These are phyloP conservation scores for Dascyllus trimaculatus DNA, from an alignment of 2,113 vertebrate species.

Conservation along the genomic window DNA sequence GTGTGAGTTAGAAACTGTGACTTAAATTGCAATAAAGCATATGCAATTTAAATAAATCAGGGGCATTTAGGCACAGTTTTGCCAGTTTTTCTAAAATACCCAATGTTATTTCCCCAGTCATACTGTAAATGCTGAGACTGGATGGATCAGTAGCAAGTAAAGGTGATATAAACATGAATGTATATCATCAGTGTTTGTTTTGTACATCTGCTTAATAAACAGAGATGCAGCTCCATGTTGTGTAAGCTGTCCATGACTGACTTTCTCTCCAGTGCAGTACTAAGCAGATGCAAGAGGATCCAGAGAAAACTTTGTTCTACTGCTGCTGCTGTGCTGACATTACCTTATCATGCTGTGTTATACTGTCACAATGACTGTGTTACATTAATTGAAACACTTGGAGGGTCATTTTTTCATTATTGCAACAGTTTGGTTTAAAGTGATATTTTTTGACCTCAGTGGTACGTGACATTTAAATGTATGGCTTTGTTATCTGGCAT, in stretches of 20 bases:
- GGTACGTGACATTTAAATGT: not conserved
- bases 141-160: not conserved
- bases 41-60: not conserved
- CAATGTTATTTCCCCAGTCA: too few relatives aligned
- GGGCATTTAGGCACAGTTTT: not conserved
- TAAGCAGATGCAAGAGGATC: slow-evolving; percentile 44
- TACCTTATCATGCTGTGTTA: slow-evolving; percentile 38
- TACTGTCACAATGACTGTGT: slow-evolving; percentile 54
- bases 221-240: slow-evolving; percentile 15
- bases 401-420: slow-evolving; percentile 5
- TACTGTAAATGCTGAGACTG: not conserved
- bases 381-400: slow-evolving; percentile 43
- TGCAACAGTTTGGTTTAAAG: slow-evolving; percentile 21
- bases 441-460: not conserved
- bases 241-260: slow-evolving; percentile 57
- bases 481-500: not conserved
- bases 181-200: slow-evolving; percentile 24
- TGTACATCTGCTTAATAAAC: slow-evolving; percentile 3
- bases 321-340: slow-evolving; percentile 25
- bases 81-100: not conserved
- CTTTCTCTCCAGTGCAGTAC: slow-evolving; percentile 50
- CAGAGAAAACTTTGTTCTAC: slow-evolving; percentile 66
- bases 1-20: not conserved
- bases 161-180: not conserved
- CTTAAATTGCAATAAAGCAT: not conserved